Base-by-base conservation (phyloP, 2,797 vertebrate species). In the Paratrypauchen microcephalus region DNA sequence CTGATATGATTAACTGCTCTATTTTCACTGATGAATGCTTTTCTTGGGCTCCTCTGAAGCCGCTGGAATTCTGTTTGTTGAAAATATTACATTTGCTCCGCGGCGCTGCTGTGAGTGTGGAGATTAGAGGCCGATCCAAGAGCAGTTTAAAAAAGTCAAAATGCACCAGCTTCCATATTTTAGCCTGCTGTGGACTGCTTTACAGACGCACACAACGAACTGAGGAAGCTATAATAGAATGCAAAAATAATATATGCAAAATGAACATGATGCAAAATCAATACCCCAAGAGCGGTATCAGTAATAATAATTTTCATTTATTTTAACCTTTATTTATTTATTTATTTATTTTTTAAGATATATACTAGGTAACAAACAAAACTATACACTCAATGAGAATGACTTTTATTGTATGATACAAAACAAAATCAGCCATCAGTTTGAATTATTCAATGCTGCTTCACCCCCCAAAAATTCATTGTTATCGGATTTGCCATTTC, bases 81-180 rank as follows among this genome's bases (percentile, higher is more conserved):
- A 76, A 76, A 63, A 65, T 84, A 82, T 82, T 59, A 71, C 71
- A 68, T 73, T 74, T 68, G 78, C 82, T 74, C 4, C 1, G 26
- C 79, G 71, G 80, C 68, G 71, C 67, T 57, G 45, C 68, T 81
- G 82, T 68, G 68, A 72, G 74, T 57, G 75, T 68, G 73, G 74
- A 73, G 71, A 77, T 84, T 76, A 76, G 71, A 80, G 75, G 78
- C 73, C 28, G 74, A 78, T 83, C 70, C 60, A 63, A 45, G 78
- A 82, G 75, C 71, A 65, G 68, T 75, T 45, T 45, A 45, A 45
- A 45, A 45, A 45, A 45, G 41, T 45, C 67, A 84, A 85, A 75
- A 76, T 3, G 28, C 70, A 6, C 24, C 4, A 41, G 63, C 71
- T 69, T 78, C 79, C 39, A 61, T 84, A 73, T 79, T 79, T 74